Percentiles rank a stretch among this genome's conserved stretches.
phyloP scores from a whole-genome alignment of 2,113 vertebrate genomes.

The Colistium nudipinnis region DNA sequence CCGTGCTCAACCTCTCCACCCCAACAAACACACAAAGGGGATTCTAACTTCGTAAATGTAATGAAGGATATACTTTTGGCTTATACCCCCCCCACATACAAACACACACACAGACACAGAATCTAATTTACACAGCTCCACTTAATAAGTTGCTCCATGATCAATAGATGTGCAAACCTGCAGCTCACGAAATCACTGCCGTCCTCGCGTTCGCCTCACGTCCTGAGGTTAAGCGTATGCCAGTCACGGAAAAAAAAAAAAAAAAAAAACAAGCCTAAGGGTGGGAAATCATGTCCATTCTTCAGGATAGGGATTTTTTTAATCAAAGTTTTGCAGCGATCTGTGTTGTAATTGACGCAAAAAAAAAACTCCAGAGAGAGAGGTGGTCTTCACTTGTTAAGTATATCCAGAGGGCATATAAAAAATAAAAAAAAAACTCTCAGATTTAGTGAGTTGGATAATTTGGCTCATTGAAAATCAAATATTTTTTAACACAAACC shows the following conservation, averaged over 20 bases:
- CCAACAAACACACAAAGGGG: not conserved
- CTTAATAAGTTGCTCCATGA: not conserved
- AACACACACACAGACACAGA: not conserved
- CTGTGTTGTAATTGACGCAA: slow-evolving; percentile 49
- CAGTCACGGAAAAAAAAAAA: too few relatives aligned
- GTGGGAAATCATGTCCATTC: slow-evolving; percentile 26
- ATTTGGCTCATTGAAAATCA: slow-evolving; percentile 4
- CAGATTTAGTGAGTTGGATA: slow-evolving; percentile 18
- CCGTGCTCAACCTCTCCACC: slow-evolving; percentile 6
- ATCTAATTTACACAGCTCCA: not conserved
- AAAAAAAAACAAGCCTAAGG: slow-evolving; percentile 30
- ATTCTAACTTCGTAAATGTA: slow-evolving; percentile 19
- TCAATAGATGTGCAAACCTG: not conserved
- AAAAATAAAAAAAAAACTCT: slow-evolving; percentile 12
- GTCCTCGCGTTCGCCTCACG: slow-evolving; percentile 8
- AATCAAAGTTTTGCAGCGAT: slow-evolving; percentile 51
- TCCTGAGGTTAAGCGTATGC: too few relatives aligned
- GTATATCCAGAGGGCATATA: slow-evolving; percentile 51
- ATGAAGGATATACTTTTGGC: slow-evolving; percentile 1
- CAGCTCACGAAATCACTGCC: not conserved
- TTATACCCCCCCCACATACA: not conserved
- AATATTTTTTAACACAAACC: slow-evolving; percentile 11
- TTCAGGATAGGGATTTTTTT: slow-evolving; percentile 25
- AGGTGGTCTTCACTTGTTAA: slow-evolving; percentile 23
- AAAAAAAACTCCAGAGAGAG: slow-evolving; percentile 43